phyloP scores from a whole-genome alignment of 2,888 invertebrate species.

The Stenchaetothrips biformis region DNA sequence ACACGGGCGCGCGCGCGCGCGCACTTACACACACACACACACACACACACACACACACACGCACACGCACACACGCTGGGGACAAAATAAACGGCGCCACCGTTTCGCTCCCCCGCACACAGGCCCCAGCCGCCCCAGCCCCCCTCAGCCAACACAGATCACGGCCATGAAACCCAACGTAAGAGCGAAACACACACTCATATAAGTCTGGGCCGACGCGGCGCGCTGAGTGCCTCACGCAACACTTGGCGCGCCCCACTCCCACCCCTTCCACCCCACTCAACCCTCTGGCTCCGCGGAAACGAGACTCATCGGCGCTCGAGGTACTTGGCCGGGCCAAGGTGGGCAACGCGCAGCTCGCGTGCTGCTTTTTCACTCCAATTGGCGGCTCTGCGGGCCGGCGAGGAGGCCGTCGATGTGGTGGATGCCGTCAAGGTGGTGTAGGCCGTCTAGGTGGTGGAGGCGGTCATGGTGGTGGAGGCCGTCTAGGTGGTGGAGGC shows the following conservation, averaged over 20 bases:
- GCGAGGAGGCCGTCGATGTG: too few relatives aligned
- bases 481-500: too few relatives aligned
- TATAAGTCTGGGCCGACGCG: neutral
- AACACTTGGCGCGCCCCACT: neutral
- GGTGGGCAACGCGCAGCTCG: too few relatives aligned
- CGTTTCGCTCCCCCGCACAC: neutral
- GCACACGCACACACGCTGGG: neutral
- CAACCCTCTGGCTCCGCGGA: too few relatives aligned
- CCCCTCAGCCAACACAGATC: neutral
- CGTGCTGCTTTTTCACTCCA: too few relatives aligned
- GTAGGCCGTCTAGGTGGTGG: too few relatives aligned
- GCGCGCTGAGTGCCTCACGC: slow-evolving; percentile 14
- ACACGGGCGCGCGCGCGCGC: neutral
- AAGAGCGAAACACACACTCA: slow-evolving; percentile 2
- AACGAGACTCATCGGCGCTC: too few relatives aligned
- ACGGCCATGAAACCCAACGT: slow-evolving; percentile 20
- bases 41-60: neutral
- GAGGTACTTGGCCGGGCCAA: too few relatives aligned
- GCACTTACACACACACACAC: too few relatives aligned
- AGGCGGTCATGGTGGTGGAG: too few relatives aligned
- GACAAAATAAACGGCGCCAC: slow-evolving; percentile 6
- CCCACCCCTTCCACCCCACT: neutral
- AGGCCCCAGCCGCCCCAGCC: neutral
- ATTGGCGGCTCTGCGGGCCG: too few relatives aligned
- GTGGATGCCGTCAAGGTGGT: too few relatives aligned